phyloP scores from a whole-genome alignment of 2,113 vertebrate genomes.

The Dryoscopus gambensis region DNA sequence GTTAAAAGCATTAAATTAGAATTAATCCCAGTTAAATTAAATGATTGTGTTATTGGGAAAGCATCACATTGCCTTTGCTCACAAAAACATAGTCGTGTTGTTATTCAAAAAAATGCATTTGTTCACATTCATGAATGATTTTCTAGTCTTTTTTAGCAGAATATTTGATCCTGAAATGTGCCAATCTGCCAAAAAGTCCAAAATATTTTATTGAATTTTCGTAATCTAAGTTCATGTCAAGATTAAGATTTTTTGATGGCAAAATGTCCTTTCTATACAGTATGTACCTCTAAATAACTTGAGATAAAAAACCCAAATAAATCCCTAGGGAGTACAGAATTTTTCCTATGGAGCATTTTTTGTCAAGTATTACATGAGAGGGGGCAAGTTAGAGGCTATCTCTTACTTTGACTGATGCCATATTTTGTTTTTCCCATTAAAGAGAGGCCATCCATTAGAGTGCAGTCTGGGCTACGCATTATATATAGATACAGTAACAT shows the following conservation, averaged over 20 bases:
- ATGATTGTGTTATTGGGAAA: neutral
- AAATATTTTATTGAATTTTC: neutral
- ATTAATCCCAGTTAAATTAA: neutral
- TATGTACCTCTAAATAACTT: neutral
- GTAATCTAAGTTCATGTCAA: neutral
- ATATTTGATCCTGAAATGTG: neutral
- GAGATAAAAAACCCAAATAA: neutral
- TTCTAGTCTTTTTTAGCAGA: neutral
- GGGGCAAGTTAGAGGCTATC: neutral
- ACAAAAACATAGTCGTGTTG: neutral
- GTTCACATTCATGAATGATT: neutral
- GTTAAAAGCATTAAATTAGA: neutral
- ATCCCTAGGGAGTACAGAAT: neutral
- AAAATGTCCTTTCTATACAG: neutral
- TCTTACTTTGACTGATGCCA: neutral
- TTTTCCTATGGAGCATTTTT: neutral
- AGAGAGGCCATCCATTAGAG: neutral
- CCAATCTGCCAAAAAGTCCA: neutral
- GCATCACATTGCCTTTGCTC: neutral
- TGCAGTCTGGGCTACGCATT: neutral
- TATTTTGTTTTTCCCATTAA: neutral
- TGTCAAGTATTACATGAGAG: neutral
- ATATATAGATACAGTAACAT: neutral
- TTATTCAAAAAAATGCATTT: neutral
- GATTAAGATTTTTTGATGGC: neutral